Conservation (phyloP, 2,797 vertebrate species). For the Rhinichthys osculus region DNA sequence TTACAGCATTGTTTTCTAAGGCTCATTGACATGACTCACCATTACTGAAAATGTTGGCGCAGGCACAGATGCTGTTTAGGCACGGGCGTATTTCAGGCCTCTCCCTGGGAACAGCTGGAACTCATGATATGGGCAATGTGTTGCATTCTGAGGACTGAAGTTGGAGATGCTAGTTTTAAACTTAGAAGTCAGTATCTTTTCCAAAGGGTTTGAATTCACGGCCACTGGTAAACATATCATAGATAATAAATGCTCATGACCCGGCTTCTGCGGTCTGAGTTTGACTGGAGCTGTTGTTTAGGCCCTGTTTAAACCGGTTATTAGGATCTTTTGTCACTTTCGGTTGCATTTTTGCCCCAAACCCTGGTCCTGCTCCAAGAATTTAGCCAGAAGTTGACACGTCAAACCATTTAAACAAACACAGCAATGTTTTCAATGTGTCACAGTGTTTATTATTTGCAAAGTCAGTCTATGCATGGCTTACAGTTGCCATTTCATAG, state of each 20-base stretch:
- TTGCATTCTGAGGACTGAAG: not conserved
- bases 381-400: not conserved
- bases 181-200: not conserved
- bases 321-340: too few species aligned
- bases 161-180: not conserved
- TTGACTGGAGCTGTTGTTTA: not conserved
- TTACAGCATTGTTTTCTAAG: not conserved
- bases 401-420: not conserved
- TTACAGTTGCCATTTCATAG: not conserved
- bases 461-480: not conserved
- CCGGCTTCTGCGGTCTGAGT: not conserved
- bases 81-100: not conserved
- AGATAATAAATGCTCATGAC: not conserved
- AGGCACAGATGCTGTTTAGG: conserved; percentile 39
- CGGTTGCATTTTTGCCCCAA: not conserved
- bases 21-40: conserved; percentile 31
- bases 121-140: conserved; percentile 10
- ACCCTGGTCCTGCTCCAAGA: not conserved
- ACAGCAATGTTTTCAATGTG: not conserved
- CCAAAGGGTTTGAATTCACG: not conserved
- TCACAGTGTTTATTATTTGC: not conserved
- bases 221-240: not conserved
- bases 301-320: not conserved
- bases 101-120: conserved; percentile 49
- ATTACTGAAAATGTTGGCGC: conserved; percentile 15